Conservation (phyloP, 2,113 vertebrate genomes). For the Sebastes schlegelii region DNA sequence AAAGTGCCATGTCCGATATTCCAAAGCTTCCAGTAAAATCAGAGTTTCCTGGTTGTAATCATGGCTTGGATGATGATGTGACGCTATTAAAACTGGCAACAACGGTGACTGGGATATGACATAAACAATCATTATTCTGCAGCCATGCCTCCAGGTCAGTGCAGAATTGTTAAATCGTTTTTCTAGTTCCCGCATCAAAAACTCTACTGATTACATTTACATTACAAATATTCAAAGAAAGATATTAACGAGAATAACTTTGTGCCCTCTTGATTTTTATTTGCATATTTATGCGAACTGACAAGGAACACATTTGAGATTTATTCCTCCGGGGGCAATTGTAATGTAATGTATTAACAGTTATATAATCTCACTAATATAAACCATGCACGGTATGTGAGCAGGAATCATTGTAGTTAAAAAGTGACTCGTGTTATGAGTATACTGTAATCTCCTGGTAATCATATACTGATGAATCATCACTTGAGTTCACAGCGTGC, state of each 20-base stretch:
- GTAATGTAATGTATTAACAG: not conserved
- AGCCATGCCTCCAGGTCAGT: not conserved
- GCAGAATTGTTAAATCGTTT: not conserved
- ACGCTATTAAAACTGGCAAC: not conserved
- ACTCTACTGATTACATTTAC: constrained; percentile 1
- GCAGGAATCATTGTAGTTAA: constrained; percentile 21
- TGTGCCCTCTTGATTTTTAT: not conserved
- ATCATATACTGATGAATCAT: constrained; percentile 20
- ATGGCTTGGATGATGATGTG: not conserved
- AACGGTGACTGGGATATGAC: not conserved
- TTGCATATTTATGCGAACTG: constrained; percentile 4
- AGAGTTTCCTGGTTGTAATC: not conserved
- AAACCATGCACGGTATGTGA: not conserved
- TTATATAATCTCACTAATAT: not conserved
- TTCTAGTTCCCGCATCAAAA: not conserved
- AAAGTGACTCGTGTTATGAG: constrained; percentile 17
- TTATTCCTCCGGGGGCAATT: not conserved
- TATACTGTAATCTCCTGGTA: constrained; percentile 2
- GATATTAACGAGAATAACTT: not conserved
- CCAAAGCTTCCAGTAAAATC: not conserved
- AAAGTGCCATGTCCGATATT: not conserved
- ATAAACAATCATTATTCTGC: not conserved
- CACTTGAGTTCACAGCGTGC: constrained; percentile 5
- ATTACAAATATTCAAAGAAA: constrained; percentile 1
- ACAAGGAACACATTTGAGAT: constrained; percentile 1